A percentile compares a stretch with the other conserved stretches of the same genome.
Evolutionary conservation across 1,140 invertebrate species (phyloP).

Genomic region (Amyelois transitella): DNA sequence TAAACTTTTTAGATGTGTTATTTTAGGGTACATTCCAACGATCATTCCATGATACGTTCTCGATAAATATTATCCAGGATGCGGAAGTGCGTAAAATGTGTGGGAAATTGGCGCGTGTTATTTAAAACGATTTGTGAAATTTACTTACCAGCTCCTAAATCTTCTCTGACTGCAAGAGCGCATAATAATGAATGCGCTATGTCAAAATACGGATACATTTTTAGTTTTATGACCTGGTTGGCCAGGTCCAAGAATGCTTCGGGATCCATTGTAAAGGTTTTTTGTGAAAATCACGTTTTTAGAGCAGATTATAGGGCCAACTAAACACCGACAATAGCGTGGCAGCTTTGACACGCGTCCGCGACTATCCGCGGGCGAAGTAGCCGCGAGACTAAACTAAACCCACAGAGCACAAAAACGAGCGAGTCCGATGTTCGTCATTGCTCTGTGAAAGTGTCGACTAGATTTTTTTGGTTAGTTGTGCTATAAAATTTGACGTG

Average conservation of each 20-base stretch:
- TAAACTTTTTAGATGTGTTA: slow-evolving; percentile 56
- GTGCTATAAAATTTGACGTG: slow-evolving; percentile 14
- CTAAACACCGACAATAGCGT: slow-evolving; percentile 66
- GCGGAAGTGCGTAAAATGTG: slow-evolving; percentile 17
- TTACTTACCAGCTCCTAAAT: slow-evolving; percentile 90
- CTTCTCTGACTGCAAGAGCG: slow-evolving; percentile 94
- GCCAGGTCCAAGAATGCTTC: slow-evolving; percentile 97
- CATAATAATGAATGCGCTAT: slow-evolving; percentile 94
- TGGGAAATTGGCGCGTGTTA: slow-evolving; percentile 31
- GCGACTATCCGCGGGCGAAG: slow-evolving; percentile 61
- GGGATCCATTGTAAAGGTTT: slow-evolving; percentile 86
- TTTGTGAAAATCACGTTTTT: slow-evolving; percentile 24
- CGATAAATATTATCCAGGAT: slow-evolving; percentile 21
- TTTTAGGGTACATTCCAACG: slow-evolving; percentile 44
- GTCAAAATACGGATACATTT: slow-evolving; percentile 99
- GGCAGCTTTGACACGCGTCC: slow-evolving; percentile 42
- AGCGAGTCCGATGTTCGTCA: no score
- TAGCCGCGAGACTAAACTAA: slow-evolving; percentile 59
- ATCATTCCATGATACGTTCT: slow-evolving; percentile 6
- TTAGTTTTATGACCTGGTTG: slow-evolving; percentile 98
- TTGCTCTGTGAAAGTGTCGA: no score
- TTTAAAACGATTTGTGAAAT: slow-evolving; percentile 33
- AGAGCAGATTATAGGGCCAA: slow-evolving; percentile 40
- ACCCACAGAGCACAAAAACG: no score
- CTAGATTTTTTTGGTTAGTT: slow-evolving; percentile 39